Conservation (phyloP, 1,140 invertebrate species). For the Neodiprion lecontei region DNA sequence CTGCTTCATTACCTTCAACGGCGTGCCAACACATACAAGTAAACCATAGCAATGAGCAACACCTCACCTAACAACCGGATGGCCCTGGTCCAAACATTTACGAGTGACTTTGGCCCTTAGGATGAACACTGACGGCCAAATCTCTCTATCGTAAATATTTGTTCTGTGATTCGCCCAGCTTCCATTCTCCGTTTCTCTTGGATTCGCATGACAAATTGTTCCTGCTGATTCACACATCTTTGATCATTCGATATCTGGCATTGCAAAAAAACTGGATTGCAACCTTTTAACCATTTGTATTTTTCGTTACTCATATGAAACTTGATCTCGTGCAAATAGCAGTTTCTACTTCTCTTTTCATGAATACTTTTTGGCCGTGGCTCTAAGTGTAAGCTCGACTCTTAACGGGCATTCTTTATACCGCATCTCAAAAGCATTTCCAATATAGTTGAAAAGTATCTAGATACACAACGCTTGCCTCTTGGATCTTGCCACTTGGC, state of each 20-base stretch:
- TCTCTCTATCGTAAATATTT: not conserved
- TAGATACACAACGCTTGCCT: not conserved
- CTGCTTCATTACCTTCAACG: no score
- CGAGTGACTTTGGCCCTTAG: no score
- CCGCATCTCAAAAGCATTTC: not conserved
- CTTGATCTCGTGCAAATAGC: not conserved
- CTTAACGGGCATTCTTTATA: no score
- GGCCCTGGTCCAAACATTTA: no score
- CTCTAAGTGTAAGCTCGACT: no score
- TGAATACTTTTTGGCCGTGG: not conserved
- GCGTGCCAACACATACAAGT: no score
- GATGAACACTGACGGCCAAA: no score
- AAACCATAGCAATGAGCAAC: no score
- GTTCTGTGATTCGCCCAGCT: not conserved
- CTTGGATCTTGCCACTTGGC: not conserved
- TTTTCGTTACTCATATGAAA: not conserved
- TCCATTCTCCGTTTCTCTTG: not conserved
- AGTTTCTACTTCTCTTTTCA: not conserved
- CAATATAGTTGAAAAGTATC: slow-evolving; percentile 4
- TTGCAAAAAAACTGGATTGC: no score
- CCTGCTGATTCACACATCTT: not conserved
- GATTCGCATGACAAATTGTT: not conserved
- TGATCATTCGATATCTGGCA: not conserved
- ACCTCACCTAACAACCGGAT: no score
- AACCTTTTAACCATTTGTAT: no score